Conservation (phyloP, 2,113 vertebrate genomes). For the Rhynchomys soricoides region DNA sequence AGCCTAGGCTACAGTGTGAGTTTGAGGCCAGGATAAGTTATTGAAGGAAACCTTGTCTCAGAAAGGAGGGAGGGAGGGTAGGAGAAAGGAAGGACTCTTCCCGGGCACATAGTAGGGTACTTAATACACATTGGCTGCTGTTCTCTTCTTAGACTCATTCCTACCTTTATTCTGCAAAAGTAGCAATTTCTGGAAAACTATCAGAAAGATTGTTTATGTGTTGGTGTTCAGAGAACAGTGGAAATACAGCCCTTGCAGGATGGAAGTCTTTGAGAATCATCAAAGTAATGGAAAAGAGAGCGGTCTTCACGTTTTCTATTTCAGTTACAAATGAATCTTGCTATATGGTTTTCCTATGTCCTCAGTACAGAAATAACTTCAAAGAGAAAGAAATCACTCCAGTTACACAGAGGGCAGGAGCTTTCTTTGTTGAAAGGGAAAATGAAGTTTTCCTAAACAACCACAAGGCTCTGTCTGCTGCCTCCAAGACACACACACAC, state of each 20-base stretch:
- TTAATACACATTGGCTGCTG: neutral
- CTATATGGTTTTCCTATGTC: conserved; percentile 41
- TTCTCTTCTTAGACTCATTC: neutral
- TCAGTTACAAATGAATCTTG: conserved; percentile 47
- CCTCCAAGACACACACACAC: neutral
- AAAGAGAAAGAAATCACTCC: conserved; percentile 43
- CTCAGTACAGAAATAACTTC: conserved; percentile 65
- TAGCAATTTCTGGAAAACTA: neutral
- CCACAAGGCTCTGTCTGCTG: neutral
- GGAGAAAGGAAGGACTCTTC: neutral
- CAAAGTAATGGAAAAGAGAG: conserved; percentile 59
- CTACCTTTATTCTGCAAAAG: neutral
- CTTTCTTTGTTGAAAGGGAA: conserved; percentile 12
- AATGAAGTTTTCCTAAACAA: neutral
- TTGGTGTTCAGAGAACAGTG: neutral
- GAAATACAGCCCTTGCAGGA: neutral
- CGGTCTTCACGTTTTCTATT: conserved; percentile 12
- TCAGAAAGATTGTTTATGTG: neutral
- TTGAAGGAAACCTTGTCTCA: neutral
- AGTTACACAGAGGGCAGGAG: neutral
- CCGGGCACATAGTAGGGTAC: neutral
- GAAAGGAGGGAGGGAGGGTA: neutral
- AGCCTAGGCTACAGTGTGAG: neutral
- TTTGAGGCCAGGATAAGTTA: neutral
- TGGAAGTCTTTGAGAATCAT: conserved; percentile 50